Evolutionary conservation across 1,140 invertebrate species (phyloP).

Genomic region (Ectropis grisescens): DNA sequence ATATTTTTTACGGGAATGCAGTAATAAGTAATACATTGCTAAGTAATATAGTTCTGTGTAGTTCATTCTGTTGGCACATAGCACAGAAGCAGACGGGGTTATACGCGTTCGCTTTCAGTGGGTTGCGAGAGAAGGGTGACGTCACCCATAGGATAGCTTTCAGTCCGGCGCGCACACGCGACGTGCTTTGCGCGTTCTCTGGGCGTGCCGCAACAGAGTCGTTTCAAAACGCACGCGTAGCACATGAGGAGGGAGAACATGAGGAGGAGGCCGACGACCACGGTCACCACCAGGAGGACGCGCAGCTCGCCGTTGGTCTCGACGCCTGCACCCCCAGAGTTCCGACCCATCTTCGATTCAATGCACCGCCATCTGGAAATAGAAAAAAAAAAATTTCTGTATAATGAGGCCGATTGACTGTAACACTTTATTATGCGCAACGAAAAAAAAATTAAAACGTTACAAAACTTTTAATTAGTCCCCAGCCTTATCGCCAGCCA

Average conservation of each 20-base stretch:
- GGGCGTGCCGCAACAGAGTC: conserved; percentile 62
- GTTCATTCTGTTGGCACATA: too few relatives aligned
- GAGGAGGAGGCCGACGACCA: conserved; percentile 63
- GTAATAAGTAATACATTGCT: too few relatives aligned
- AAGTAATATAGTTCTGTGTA: too few relatives aligned
- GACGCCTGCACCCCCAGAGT: conserved; percentile 11
- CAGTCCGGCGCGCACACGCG: conserved; percentile 39
- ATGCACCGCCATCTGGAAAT: conserved; percentile 24
- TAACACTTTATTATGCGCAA: too few relatives aligned
- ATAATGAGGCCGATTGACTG: too few relatives aligned
- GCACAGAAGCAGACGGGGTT: too few relatives aligned
- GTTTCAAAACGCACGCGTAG: conserved; percentile 69
- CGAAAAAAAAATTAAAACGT: conserved; percentile 1
- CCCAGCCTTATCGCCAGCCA: too few relatives aligned
- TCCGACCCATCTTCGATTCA: conserved; percentile 39
- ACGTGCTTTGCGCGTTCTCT: conserved; percentile 49
- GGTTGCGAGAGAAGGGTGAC: conserved; percentile 68
- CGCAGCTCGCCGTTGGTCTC: conserved; percentile 64
- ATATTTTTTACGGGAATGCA: too few relatives aligned
- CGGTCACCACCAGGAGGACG: conserved; percentile 66
- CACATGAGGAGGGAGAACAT: conserved; percentile 70
- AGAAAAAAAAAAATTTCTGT: too few relatives aligned
- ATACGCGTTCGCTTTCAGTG: conserved; percentile 67
- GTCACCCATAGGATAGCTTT: conserved; percentile 66
- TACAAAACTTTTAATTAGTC: too few relatives aligned